Evolutionary conservation across 2,113 vertebrate genomes (phyloP), one percentile per base, ranked within the genome.

Genomic region (Myocastor coypus): DNA sequence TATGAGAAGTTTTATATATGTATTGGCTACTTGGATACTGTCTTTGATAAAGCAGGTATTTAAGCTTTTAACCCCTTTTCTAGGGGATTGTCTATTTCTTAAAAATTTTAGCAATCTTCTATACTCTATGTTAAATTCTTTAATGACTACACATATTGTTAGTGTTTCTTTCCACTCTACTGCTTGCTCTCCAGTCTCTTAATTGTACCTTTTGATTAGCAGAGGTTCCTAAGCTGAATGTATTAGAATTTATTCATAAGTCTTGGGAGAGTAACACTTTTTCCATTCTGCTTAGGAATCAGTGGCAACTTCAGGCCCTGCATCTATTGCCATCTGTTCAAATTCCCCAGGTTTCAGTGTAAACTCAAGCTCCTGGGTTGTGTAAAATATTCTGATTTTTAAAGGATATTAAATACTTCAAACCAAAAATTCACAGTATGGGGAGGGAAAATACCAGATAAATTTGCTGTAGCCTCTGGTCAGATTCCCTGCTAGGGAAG

Each of bases 371-470:
- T 55, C 55, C 75, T 63, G 24, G 46, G 16, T 68, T 91, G 32
- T 63, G 80, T 63, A 69, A 84, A 86, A 68, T 19, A 78, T 26
- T 89, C 71, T 61, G 14, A 75, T 50, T 93, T 94, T 68, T 88
- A 85, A 93, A 55, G 57, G 26, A 66, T 40, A 32, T 61, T 73
- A 59, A 89, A 20, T 24, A 86, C 34, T 57, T 68, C 75, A 89
- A 73, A 91, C 26, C 83, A 95, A 93, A 95, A 87, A 28, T 82
- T 81, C 42, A 91, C 52, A 66, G 34, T 52, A 28, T n/a, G 30
- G 57, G 34, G 17, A 12, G 26, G 34, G 32, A 66, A 42, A 37
- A 68, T 64, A 57, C 57, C 73, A 46, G 28, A 46, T 46, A 71
- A 24, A 14, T 89, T 93, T 94, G 24, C 42, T 42, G 7, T 11